These are phyloP conservation scores for Eunapius fragilis DNA, from an alignment of 37 sponge, comb jelly and placozoan genomes.

Conservation along the genomic window DNA sequence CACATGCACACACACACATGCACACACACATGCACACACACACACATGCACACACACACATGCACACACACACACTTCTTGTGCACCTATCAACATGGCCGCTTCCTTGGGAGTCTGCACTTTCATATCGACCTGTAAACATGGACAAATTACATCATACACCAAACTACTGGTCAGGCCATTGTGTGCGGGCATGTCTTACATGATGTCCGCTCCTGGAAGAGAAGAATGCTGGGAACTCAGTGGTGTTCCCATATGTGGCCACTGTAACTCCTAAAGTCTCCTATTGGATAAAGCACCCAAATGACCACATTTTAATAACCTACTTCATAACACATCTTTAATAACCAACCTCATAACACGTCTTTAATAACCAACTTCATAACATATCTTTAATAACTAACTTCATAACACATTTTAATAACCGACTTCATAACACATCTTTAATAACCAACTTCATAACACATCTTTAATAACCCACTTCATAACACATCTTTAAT, in stretches of 20 bases:
- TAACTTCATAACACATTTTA: background rate
- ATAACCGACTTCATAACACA: too few relatives aligned
- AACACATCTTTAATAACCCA: too few relatives aligned
- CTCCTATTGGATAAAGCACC: too few relatives aligned
- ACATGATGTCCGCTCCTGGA: slow-evolving; percentile 78
- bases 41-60: background rate
- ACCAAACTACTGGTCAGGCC: background rate
- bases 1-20: background rate
- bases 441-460: too few relatives aligned
- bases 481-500: too few relatives aligned
- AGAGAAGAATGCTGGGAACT: slow-evolving; percentile 95
- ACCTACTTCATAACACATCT: too few relatives aligned
- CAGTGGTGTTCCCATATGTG: slow-evolving; percentile 56
- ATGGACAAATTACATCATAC: background rate
- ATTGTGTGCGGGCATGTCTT: background rate
- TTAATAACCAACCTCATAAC: too few relatives aligned
- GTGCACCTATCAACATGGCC: slow-evolving; percentile 59
- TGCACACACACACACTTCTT: background rate
- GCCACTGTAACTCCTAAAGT: slow-evolving; percentile 89
- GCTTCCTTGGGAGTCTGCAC: slow-evolving; percentile 41
- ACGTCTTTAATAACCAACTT: too few relatives aligned
- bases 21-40: background rate
- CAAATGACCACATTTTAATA: too few relatives aligned
- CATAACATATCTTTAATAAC: too few relatives aligned
- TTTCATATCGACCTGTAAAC: slow-evolving; percentile 6